Conservation (phyloP, 1,140 invertebrate genomes). For the Zaprionus africanus region DNA sequence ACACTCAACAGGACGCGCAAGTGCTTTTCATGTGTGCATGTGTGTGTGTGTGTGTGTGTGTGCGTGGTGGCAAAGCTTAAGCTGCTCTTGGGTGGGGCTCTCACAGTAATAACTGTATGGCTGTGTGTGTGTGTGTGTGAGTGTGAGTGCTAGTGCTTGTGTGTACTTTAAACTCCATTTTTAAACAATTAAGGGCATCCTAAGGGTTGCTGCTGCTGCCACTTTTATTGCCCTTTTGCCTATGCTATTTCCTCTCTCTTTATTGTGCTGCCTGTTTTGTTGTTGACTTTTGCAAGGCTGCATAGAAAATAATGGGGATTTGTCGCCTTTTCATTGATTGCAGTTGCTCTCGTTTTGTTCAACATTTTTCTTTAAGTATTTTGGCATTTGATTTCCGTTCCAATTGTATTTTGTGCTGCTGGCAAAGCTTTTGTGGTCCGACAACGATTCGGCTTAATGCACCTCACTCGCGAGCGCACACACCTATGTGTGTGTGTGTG, state of each 20-base stretch:
- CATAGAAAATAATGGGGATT: conserved; percentile 26
- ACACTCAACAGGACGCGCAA: conserved; percentile 68
- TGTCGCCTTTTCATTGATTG: conserved; percentile 32
- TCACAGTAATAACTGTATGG: not conserved
- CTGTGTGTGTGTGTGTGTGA: conserved; percentile 2
- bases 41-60: conserved; percentile 10
- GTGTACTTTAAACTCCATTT: conserved; percentile 66
- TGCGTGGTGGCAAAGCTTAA: conserved; percentile 48
- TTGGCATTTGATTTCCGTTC: conserved; percentile 55
- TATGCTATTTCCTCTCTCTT: conserved; percentile 27
- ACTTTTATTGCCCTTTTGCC: conserved; percentile 39
- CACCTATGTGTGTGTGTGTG: not conserved
- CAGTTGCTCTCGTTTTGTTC: conserved; percentile 15
- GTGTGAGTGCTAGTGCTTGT: not conserved
- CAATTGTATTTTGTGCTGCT: conserved; percentile 56
- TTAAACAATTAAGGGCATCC: conserved; percentile 62
- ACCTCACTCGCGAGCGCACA: conserved; percentile 27
- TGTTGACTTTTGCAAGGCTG: conserved; percentile 43
- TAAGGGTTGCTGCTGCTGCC: conserved; percentile 45
- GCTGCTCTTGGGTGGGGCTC: conserved; percentile 47
- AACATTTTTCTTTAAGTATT: conserved; percentile 9
- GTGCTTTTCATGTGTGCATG: conserved; percentile 40
- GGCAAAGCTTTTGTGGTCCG: conserved; percentile 40
- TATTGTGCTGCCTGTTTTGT: conserved; percentile 41
- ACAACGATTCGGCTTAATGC: conserved; percentile 58